Evolutionary conservation across 2,113 vertebrate genomes (phyloP), one percentile per base, ranked within the genome.

Genomic region (Megalops atlanticus): DNA sequence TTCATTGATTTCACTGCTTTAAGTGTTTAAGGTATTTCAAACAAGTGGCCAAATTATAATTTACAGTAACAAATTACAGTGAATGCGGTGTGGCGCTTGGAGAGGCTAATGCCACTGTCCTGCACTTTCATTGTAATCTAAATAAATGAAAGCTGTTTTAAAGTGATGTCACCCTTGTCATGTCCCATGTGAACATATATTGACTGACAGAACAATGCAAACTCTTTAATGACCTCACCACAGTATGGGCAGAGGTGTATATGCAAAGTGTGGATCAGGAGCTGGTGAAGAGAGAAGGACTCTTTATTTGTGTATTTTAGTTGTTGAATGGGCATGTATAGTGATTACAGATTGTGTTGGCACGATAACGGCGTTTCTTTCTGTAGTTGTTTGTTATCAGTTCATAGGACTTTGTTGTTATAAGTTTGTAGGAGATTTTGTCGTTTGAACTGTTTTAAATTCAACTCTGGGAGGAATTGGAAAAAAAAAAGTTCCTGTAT

Each of bases 381-480:
- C 83, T 91, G 89, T 94, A 77, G 79, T 84, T 87, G 83, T 79
- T 80, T 78, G 45, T 80, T 81, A 64, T 71, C 84, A 82, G n/a
- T 83, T 87, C 79, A 89, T 16, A 78, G 75, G 69, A 73, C 85
- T 93, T 93, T 92, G 87, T 73, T 92, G 91, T 94, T 89, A 90
- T 89, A 90, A 88, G 86, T 91, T 90, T 83, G 92, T 94, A 94
- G 89, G 88, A 89, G 86, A 89, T 94, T 93, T 92, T 93, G 90
- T 95, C 89, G 89, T 91, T 95, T 93, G 90, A 94, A 92, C 92
- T 93, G 89, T 95, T 96, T 94, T 92, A 93, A 95, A 94, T 94
- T 90, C 89, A 94, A 94, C 94, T 96, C 94, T 96, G 95, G 95
- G 94, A 95, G 94, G 91, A 94, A 92, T 92, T 94, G 90, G 88